phyloP scores from a whole-genome alignment of 92 coral and sea anemone genomes.

The Paragorgia papillata region DNA sequence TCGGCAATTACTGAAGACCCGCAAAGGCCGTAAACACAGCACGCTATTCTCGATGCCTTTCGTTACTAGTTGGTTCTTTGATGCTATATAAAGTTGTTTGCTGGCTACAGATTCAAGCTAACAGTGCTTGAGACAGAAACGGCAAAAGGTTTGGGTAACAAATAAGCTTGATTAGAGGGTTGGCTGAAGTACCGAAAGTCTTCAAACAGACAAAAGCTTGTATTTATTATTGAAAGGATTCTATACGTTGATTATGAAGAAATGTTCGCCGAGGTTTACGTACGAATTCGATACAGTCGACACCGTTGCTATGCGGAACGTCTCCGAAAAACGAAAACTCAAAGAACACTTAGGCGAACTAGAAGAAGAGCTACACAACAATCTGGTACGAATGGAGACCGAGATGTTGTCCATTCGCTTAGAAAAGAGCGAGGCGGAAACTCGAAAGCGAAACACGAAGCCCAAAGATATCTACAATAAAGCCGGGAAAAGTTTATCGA shows the following conservation, averaged over 20 bases:
- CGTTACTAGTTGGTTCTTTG: too few species aligned
- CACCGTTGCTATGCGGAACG: slow-evolving; percentile 72
- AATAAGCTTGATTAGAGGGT: too few species aligned
- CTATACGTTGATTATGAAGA: neutral
- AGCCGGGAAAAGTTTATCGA: neutral
- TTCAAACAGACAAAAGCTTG: too few species aligned
- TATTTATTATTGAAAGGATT: too few species aligned
- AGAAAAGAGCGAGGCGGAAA: slow-evolving; percentile 10
- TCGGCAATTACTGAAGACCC: too few species aligned
- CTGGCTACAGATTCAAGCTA: too few species aligned
- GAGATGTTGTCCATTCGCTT: slow-evolving; percentile 61
- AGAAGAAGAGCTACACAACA: slow-evolving; percentile 74
- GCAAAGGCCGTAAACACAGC: too few species aligned
- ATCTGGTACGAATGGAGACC: slow-evolving; percentile 80
- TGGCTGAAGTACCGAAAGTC: too few species aligned
- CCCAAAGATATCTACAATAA: neutral
- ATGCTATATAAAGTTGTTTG: too few species aligned
- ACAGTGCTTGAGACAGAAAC: too few species aligned
- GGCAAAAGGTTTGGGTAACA: too few species aligned
- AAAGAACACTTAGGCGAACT: slow-evolving; percentile 66
- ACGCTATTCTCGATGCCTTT: too few species aligned
- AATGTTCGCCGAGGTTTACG: slow-evolving; percentile 8
- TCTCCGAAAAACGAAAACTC: slow-evolving; percentile 76
- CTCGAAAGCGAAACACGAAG: neutral
- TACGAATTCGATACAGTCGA: slow-evolving; percentile 37